Evolutionary conservation across 2,113 vertebrate genomes (phyloP), one percentile per base, ranked within the genome.

Genomic region (Amphiprion ocellaris): DNA sequence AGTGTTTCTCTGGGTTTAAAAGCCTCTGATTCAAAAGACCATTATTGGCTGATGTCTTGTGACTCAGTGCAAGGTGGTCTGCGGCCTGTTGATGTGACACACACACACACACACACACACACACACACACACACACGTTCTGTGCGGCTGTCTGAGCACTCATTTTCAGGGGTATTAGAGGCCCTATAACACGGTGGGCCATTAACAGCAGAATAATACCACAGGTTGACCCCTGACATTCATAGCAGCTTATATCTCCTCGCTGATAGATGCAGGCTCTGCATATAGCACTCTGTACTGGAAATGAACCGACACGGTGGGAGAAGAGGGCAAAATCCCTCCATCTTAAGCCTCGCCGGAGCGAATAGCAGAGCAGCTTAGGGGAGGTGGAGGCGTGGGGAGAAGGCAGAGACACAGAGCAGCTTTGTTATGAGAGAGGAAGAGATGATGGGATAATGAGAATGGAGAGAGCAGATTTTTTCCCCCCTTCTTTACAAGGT

Each of bases 161-260:
- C 70, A 83, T 89, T 87, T 91, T 69, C 75, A 74, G 75, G 52
- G 82, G 83, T 85, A 87, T 90, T 90, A 86, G 81, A 47, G 60
- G 70, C 47, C 80, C 60, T 77, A 1, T 74, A 64, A 81, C 91
- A 84, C 10, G 60, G 61, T 65, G 70, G 79, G 76, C 86, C 87
- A 91, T 91, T 90, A 88, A 84, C 83, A 75, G 85, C 83, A 58
- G 84, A 91, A 85, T 89, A 85, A 89, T 89, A 91, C 88, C 89
- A 87, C 85, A 74, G 76, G 77, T 88, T 91, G 90, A 92, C 89
- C 92, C 77, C 74, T 83, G 83, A 83, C 89, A 46, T 87, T 82
- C 76, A 58, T n/a, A 83, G 78, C 82, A 75, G 89, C 90, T 88
- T 91, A 89, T 90, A 86, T 89, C 87, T 89, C 78, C 76, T 60